Percentiles rank a stretch among this genome's conserved stretches.
These are phyloP conservation scores for Phortica magna DNA, from an alignment of 2,888 invertebrate species.

Conservation along the genomic window DNA sequence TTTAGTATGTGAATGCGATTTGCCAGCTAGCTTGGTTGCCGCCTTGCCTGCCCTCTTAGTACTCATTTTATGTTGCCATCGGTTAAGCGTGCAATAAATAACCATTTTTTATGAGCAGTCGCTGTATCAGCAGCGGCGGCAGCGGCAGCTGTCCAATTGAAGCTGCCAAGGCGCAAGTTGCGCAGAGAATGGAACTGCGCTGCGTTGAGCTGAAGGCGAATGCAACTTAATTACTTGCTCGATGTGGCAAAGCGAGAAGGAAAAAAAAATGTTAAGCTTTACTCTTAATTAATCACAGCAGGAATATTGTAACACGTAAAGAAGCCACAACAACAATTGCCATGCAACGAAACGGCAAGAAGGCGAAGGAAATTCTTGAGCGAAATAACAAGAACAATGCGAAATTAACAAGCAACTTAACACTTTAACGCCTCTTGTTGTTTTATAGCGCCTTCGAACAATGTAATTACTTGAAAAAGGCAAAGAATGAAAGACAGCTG, in stretches of 20 bases:
- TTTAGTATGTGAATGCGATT: slow-evolving; percentile 10
- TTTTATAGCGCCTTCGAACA: slow-evolving; percentile 67
- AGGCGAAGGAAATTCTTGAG: not conserved
- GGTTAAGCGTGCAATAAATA: slow-evolving; percentile 15
- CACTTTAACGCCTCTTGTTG: slow-evolving; percentile 72
- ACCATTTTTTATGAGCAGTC: slow-evolving; percentile 6
- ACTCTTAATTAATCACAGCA: slow-evolving; percentile 30
- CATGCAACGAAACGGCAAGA: not conserved
- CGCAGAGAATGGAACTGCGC: not conserved
- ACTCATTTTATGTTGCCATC: slow-evolving; percentile 7
- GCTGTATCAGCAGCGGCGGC: not conserved
- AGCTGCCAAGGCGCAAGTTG: not conserved
- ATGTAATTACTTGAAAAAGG: slow-evolving; percentile 69
- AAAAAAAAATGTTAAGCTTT: slow-evolving; percentile 12
- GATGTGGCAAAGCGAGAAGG: not conserved
- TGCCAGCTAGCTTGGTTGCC: not conserved
- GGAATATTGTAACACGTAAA: slow-evolving; percentile 10
- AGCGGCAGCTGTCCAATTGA: slow-evolving; percentile 11
- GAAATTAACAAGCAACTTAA: slow-evolving; percentile 72
- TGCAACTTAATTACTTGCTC: slow-evolving; percentile 24
- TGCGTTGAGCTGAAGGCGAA: not conserved
- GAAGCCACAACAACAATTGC: not conserved
- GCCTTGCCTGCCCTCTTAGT: not conserved
- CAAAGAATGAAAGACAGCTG: not conserved
- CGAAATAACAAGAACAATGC: slow-evolving; percentile 39